Base-by-base conservation (phyloP, 2,888 invertebrate genomes). In the Dryocosmus kuriphilus region DNA sequence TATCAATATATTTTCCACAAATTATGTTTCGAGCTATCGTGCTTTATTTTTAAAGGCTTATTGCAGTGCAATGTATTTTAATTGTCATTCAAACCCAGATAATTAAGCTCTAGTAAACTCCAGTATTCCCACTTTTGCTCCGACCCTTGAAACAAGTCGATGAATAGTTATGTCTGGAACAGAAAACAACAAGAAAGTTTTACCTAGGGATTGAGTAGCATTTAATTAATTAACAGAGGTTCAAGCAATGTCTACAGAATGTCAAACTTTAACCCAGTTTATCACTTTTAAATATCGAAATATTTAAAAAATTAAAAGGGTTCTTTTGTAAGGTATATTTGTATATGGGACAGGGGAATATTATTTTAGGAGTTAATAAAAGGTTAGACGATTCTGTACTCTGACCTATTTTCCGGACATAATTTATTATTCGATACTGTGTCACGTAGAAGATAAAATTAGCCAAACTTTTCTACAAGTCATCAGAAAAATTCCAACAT, bases 161-260 rank as follows among this genome's bases (percentile, higher is more conserved):
- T 51, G 30, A 71, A 22, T 67, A 67, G 67, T 19, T 46, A 6
- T 14, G 46, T 30, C 71, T 71, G 71, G 8, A 71, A 71, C 71
- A 71, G 41, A 67, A 71, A 71, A 8, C 19, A 71, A 30, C 38
- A 51, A 46, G 27, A 51, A 71, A 46, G 41, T 46, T 71, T 71
- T 51, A n/a, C 24, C 19, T 27, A 9, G 9, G 46, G 30, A 51
- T 71, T 46, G 46, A 71, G 46, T 11, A 51, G 46, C 27, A 30
- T 51, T 46, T 71, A 71, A 71, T 51, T 71, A 71, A 51, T 71
- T 51, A 71, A n/a, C 16, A 19, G 30, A 27, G 71, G 22, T n/a
- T 71, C 30, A 51, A 71, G 51, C 41, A 46, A 38, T 67, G 27
- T 51, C 9, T 16, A 16, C 14, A n/a, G 51, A 71, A 41, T 41